A percentile compares a stretch with the other conserved stretches of the same genome.
These are phyloP conservation scores for Tiliacea citrago DNA, from an alignment of 2,888 invertebrate genomes.

Conservation along the genomic window DNA sequence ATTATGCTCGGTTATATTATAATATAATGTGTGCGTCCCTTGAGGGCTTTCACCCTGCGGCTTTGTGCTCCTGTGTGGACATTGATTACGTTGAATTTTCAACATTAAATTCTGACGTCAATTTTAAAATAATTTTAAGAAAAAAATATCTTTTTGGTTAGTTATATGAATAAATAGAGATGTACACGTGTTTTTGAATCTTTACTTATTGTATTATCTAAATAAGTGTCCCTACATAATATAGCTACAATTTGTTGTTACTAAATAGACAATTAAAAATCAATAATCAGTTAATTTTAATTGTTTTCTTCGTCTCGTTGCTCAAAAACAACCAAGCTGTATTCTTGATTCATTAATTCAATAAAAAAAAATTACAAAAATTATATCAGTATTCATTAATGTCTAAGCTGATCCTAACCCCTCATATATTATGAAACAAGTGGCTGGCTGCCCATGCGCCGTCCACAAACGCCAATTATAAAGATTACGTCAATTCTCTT, in stretches of 20 bases:
- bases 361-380: too few relatives aligned
- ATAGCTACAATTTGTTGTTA: too few relatives aligned
- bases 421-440: not conserved
- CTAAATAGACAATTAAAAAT: too few relatives aligned
- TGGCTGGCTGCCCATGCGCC: constrained; percentile 43
- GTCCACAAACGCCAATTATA: constrained; percentile 75
- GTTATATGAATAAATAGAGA: not conserved
- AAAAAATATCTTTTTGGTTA: not conserved
- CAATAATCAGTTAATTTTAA: too few relatives aligned
- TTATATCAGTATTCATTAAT: too few relatives aligned
- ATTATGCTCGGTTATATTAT: constrained; percentile 85
- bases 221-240: too few relatives aligned
- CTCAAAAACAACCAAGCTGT: too few relatives aligned
- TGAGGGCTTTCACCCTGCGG: constrained; percentile 79
- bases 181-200: not conserved
- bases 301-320: too few relatives aligned
- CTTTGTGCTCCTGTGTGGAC: constrained; percentile 75
- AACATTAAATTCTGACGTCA: constrained; percentile 45
- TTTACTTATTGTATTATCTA: not conserved
- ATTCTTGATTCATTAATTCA: too few relatives aligned
- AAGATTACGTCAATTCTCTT: constrained; percentile 78
- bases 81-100: constrained; percentile 78
- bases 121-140: constrained; percentile 17
- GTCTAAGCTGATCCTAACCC: constrained; percentile 16
- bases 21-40: constrained; percentile 81